These are phyloP conservation scores for Halcyon senegalensis DNA, from an alignment of 2,113 vertebrate species.

Conservation along the genomic window DNA sequence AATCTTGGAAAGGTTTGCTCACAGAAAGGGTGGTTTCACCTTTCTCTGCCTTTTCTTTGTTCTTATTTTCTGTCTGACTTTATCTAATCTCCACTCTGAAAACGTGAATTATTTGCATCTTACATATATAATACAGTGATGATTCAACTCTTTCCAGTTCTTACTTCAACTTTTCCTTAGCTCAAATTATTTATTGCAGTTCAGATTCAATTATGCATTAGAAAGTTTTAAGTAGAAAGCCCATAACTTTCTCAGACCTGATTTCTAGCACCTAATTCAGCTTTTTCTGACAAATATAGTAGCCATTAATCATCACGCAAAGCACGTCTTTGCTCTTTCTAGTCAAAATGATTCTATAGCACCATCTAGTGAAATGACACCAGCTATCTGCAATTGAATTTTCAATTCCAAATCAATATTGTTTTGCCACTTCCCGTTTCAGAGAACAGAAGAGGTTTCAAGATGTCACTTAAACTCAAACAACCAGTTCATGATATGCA, in stretches of 20 bases:
- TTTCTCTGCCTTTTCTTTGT: neutral
- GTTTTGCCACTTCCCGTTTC: neutral
- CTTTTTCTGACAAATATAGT: neutral
- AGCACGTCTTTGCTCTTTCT: neutral
- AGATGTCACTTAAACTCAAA: neutral
- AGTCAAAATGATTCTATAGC: slow-evolving; percentile 61
- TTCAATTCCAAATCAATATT: neutral
- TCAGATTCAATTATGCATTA: neutral
- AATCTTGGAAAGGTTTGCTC: neutral
- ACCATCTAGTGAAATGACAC: slow-evolving; percentile 71
- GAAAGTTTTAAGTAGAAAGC: neutral
- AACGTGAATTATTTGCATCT: neutral
- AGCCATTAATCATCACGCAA: slow-evolving; percentile 39
- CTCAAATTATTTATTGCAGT: neutral
- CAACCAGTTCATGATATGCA: fast-evolving
- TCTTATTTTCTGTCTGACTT: neutral
- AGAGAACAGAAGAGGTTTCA: neutral
- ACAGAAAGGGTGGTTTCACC: neutral
- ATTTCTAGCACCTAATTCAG: neutral
- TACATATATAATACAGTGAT: neutral
- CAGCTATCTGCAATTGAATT: neutral
- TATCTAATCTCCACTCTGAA: neutral
- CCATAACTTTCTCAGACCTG: neutral
- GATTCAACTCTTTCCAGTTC: neutral
- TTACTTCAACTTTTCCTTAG: neutral